Evolutionary conservation across 2,888 invertebrate genomes (phyloP).

Genomic region (Chirona hameri): DNA sequence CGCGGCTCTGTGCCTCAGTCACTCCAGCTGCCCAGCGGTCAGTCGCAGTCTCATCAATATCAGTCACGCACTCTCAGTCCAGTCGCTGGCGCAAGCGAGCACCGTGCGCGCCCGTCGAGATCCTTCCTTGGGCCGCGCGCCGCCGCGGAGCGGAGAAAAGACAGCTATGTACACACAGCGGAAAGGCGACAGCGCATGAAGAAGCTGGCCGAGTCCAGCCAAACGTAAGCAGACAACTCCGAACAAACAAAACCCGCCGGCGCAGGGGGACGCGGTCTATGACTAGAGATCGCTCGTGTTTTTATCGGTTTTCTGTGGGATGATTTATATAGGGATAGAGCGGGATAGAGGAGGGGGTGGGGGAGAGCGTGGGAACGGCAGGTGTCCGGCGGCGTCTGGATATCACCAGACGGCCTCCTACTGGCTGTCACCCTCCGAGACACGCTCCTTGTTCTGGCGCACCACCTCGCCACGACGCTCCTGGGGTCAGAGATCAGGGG

Average conservation of each 20-base stretch:
- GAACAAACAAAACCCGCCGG: background rate
- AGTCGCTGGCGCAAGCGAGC: background rate
- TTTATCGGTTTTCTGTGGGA: background rate
- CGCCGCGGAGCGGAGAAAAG: background rate
- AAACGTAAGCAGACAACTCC: background rate
- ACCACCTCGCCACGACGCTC: slow-evolving; percentile 87
- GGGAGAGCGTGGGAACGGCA: background rate
- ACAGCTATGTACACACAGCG: background rate
- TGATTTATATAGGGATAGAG: background rate
- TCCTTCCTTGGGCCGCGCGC: background rate
- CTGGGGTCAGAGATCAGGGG: slow-evolving; percentile 52
- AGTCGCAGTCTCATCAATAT: background rate
- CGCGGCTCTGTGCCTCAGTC: background rate
- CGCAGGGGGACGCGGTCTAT: background rate
- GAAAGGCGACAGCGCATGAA: background rate
- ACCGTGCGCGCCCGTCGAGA: background rate
- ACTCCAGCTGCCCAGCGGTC: background rate
- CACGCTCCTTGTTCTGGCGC: slow-evolving; percentile 80
- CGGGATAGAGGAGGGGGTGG: background rate
- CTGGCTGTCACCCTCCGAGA: slow-evolving; percentile 40
- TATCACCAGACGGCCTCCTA: background rate
- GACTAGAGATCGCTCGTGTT: slow-evolving; percentile 22
- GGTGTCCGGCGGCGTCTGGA: background rate
- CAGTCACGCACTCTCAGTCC: background rate
- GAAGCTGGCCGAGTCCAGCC: background rate